Evolutionary conservation across 2,888 invertebrate species (phyloP), one percentile per base, ranked within the genome.

Genomic region (Bedellia somnulentella): DNA sequence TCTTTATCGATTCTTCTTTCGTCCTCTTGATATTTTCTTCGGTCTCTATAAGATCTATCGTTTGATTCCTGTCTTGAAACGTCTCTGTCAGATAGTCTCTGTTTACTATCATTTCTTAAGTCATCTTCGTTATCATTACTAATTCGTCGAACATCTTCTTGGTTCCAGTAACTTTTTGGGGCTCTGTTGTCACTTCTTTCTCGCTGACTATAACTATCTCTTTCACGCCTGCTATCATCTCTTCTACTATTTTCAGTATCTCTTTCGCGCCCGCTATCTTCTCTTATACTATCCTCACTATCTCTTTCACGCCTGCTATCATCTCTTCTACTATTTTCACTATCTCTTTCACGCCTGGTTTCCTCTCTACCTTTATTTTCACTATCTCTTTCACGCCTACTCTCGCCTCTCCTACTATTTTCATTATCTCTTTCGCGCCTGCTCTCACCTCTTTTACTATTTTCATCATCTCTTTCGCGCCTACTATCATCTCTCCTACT

Each of bases 331-430:
- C 22, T 22, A 12, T 23, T 29, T n/a, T 26, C 13, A 9, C 15
- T 26, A 9, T 26, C 26, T 12, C 15, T 26, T 14, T 13, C 9
- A 26, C 15, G 14, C 14, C 22, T 29, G 5, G 21, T 21, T 11
- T 28, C 17, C 3, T 21, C 36, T 25, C 38, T 42, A 30, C 17
- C 41, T 12, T 42, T 35, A 26, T 36, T 31, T 11, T 34, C 29
- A 15, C 15, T 9, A 10, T 15, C 10, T n/a, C 14, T 9, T 5
- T 35, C 37, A 21, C 35, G 34, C 15, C 35, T 31, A 22, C 30
- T 15, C 9, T 30, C 17, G n/a, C 13, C 18, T 9, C 16, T 15
- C n/a, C 16, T 11, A 11, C 22, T 22, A 12, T 23, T 29, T n/a
- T 26, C 13, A 9, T 10, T 26, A 9, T 26, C 26, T 12, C 15